Percentiles rank a stretch among this genome's conserved stretches.
These are phyloP conservation scores for Sarcophaga bullata DNA, from an alignment of 1,140 invertebrate genomes.

Conservation along the genomic window DNA sequence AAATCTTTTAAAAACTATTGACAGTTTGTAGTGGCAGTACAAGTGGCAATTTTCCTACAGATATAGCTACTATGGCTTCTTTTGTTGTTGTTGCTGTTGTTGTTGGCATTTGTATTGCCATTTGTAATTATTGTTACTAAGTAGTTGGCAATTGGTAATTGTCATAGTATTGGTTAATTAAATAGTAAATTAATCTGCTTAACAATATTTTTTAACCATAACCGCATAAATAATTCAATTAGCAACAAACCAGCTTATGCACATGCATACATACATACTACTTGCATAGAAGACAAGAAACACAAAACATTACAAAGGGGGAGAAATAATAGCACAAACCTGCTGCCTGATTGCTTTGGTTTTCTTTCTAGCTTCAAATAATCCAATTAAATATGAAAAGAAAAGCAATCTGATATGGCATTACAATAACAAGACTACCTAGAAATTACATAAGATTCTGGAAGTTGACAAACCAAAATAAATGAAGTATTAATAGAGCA, in stretches of 20 bases:
- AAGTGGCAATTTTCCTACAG: background rate
- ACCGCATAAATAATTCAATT: slow-evolving; percentile 33
- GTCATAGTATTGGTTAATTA: slow-evolving; percentile 35
- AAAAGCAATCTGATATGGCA: no score
- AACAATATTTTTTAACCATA: background rate
- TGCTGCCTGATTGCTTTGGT: no score
- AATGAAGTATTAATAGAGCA: no score
- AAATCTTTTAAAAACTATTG: background rate
- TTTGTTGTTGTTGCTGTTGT: background rate
- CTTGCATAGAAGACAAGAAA: no score
- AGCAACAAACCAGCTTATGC: slow-evolving; percentile 11
- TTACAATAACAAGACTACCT: no score
- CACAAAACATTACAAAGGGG: no score
- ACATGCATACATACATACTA: background rate
- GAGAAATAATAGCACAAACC: no score
- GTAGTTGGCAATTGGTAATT: background rate
- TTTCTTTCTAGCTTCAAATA: no score
- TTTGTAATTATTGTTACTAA: background rate
- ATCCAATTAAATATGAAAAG: no score
- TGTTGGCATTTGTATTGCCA: background rate
- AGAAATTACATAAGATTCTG: no score
- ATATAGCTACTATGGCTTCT: background rate
- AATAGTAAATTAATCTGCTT: slow-evolving; percentile 36
- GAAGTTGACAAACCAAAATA: no score
- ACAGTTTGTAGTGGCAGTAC: background rate